phyloP scores from a whole-genome alignment of 2,113 vertebrate species.

The Percopsis transmontana region DNA sequence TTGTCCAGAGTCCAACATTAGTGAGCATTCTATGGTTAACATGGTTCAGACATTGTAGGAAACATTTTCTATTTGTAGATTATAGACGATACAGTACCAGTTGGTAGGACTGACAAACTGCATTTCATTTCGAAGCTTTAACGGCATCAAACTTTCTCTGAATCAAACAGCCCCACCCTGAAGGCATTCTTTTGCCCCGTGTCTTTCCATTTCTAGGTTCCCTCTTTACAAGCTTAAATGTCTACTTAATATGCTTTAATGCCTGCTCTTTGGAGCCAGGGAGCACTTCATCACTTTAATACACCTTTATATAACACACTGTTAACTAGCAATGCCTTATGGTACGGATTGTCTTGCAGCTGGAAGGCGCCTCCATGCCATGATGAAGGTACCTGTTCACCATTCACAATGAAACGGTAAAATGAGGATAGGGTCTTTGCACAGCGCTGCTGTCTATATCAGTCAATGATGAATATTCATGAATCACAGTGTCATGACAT shows the following conservation, averaged over 20 bases:
- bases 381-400: constrained; percentile 83
- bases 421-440: constrained; percentile 74
- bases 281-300: constrained; percentile 84
- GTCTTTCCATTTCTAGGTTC: constrained; percentile 78
- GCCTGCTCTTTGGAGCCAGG: constrained; percentile 79
- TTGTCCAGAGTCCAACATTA: background rate
- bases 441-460: constrained; percentile 77
- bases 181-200: constrained; percentile 75
- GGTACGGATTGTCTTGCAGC: constrained; percentile 80
- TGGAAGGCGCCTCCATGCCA: constrained; percentile 74
- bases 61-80: too few species aligned
- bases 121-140: constrained; percentile 50
- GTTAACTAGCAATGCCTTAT: constrained; percentile 84
- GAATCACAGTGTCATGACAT: constrained; percentile 84
- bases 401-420: constrained; percentile 82
- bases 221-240: constrained; percentile 82
- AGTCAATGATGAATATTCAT: constrained; percentile 82
- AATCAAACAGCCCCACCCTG: constrained; percentile 69
- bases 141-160: constrained; percentile 69
- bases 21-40: too few species aligned
- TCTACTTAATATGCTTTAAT: constrained; percentile 88
- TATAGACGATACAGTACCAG: background rate
- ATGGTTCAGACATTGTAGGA: too few species aligned
- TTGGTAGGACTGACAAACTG: constrained; percentile 38
- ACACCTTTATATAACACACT: constrained; percentile 86